These are phyloP conservation scores for Orchesella flavescens DNA, from an alignment of 2,888 invertebrate genomes.

Conservation along the genomic window DNA sequence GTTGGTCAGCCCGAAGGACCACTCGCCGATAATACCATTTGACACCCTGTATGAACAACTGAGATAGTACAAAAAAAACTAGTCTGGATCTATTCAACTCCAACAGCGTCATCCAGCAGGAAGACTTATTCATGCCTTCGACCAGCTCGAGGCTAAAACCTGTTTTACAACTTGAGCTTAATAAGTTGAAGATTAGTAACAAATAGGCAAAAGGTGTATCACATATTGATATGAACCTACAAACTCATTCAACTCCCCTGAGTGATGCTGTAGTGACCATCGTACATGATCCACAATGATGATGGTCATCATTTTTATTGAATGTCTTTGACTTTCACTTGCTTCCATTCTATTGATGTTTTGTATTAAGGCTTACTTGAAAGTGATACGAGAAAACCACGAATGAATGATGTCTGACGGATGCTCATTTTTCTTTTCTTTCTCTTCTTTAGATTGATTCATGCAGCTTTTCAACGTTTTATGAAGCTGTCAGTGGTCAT, in stretches of 20 bases:
- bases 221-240: too few relatives aligned
- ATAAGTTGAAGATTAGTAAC: neutral
- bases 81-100: too few relatives aligned
- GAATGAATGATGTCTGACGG: neutral
- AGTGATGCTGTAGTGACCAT: too few relatives aligned
- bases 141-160: neutral
- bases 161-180: neutral
- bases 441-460: too few relatives aligned
- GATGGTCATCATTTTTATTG: neutral
- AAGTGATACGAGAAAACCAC: neutral
- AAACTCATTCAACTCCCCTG: too few relatives aligned
- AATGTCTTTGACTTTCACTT: neutral
- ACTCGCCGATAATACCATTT: neutral
- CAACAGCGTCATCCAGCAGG: too few relatives aligned
- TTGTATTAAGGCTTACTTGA: neutral
- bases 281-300: too few relatives aligned
- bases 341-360: neutral
- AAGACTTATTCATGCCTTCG: neutral
- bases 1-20: conserved; percentile 1
- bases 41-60: too few relatives aligned
- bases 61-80: neutral
- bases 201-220: neutral
- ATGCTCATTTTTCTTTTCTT: neutral
- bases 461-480: neutral
- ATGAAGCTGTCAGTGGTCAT: neutral